Evolutionary conservation across 2,113 vertebrate genomes (phyloP).

Genomic region (Daboia siamensis): DNA sequence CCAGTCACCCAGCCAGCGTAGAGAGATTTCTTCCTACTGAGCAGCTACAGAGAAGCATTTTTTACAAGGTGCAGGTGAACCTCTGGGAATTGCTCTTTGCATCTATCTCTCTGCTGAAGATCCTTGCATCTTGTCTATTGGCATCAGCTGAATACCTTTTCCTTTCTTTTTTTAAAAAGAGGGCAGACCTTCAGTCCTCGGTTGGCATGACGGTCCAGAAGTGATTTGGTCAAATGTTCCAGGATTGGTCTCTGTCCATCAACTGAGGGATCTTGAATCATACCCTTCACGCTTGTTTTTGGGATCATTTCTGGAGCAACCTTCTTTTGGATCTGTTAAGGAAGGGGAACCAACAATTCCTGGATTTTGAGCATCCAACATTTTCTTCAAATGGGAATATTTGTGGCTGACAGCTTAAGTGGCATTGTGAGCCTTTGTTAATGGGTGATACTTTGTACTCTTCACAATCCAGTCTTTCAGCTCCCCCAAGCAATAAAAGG

Average conservation of each 20-base stretch:
- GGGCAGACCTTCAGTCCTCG: not conserved
- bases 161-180: not conserved
- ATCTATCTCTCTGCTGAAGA: not conserved
- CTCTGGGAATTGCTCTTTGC: not conserved
- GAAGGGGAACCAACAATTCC: not conserved
- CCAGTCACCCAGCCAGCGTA: conserved; percentile 3
- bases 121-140: not conserved
- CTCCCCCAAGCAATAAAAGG: not conserved
- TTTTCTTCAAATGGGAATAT: not conserved
- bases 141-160: not conserved
- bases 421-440: not conserved
- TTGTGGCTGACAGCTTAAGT: not conserved
- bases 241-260: not conserved
- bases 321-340: not conserved
- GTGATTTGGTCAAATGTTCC: not conserved
- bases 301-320: not conserved
- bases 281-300: not conserved
- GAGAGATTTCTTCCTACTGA: not conserved
- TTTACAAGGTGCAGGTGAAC: not conserved
- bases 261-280: not conserved
- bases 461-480: not conserved
- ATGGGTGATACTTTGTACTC: not conserved
- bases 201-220: not conserved
- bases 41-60: not conserved
- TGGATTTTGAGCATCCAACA: not conserved